phyloP scores from a whole-genome alignment of 2,888 invertebrate genomes.

The Sinotaia quadrata region DNA sequence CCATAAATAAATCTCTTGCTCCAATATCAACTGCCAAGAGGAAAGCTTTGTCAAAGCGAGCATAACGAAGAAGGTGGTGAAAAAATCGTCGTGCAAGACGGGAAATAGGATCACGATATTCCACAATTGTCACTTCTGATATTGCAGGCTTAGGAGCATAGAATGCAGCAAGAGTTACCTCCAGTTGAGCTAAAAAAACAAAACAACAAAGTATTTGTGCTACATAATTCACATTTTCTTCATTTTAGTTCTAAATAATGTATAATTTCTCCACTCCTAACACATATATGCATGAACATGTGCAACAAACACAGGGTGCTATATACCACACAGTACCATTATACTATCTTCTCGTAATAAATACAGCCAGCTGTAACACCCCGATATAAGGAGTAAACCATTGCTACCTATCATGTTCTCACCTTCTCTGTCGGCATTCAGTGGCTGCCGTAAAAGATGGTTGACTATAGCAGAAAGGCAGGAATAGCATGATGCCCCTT shows the following conservation, averaged over 20 bases:
- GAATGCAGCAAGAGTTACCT: conserved; percentile 86
- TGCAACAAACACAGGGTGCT: no score
- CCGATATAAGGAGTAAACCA: no score
- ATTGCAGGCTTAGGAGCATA: conserved; percentile 81
- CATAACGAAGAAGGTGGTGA: conserved; percentile 84
- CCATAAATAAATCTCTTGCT: conserved; percentile 90
- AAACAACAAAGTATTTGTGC: background rate
- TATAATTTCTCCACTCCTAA: no score
- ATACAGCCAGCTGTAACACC: no score
- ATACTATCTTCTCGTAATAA: no score
- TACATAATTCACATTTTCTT: no score
- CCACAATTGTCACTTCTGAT: conserved; percentile 80
- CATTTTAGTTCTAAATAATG: no score
- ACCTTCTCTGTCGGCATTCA: conserved; percentile 78
- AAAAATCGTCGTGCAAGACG: conserved; percentile 90
- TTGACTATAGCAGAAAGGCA: conserved; percentile 83
- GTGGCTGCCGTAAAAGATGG: conserved; percentile 76
- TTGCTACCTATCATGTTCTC: conserved; percentile 40
- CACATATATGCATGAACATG: no score
- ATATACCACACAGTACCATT: no score
- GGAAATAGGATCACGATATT: conserved; percentile 83
- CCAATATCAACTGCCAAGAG: conserved; percentile 87
- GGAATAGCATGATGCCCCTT: conserved; percentile 83
- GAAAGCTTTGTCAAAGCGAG: conserved; percentile 82
- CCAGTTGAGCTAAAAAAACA: conserved; percentile 76